Evolutionary conservation across 1,140 invertebrate species (phyloP), one percentile per base, ranked within the genome.

Genomic region (Cheumatopsyche charites): DNA sequence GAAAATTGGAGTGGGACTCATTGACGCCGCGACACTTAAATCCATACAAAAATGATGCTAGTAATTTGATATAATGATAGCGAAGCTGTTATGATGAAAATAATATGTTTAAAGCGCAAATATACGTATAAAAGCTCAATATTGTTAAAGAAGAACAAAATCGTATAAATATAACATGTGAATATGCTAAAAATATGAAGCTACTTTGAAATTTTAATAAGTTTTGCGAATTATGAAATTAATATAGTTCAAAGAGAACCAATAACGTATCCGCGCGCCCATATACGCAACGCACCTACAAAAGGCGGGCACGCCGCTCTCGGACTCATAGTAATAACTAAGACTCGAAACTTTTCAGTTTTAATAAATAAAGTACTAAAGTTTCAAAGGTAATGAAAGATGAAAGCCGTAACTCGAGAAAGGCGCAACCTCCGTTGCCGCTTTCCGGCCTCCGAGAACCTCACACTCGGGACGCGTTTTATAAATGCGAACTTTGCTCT

Each of bases 311-410:
- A 23, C 41, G 15, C 9, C 43, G 1, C 15, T 25, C 58, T 26
- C 43, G 19, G 45, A 68, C n/a, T 68, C 49, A 58, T 68, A 63
- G 61, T 71, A 71, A 71, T 71, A 62, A 71, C 69, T 62, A 63
- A 63, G 69, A 19, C 61, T 58, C 36, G 21, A 71, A 71, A 71
- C 41, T 71, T 71, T 71, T 71, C 69, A 71, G 61, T 71, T 71
- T 63, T 71, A 71, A 71, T 62, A 71, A 71, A 71, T 71, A 71
- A 63, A 71, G 69, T 65, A 65, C 61, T 29, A 26, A 71, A 71
- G 36, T 71, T 71, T 71, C 58, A 71, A 71, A 71, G 61, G 62
- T 71, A 71, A 71, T 62, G 69, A 71, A 71, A 47, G 69, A 63
- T 63, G 69, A 63, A 71, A 63, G 69, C 62, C 47, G 61, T 70